phyloP scores from a whole-genome alignment of 2,113 vertebrate genomes.

The Pavo muticus region DNA sequence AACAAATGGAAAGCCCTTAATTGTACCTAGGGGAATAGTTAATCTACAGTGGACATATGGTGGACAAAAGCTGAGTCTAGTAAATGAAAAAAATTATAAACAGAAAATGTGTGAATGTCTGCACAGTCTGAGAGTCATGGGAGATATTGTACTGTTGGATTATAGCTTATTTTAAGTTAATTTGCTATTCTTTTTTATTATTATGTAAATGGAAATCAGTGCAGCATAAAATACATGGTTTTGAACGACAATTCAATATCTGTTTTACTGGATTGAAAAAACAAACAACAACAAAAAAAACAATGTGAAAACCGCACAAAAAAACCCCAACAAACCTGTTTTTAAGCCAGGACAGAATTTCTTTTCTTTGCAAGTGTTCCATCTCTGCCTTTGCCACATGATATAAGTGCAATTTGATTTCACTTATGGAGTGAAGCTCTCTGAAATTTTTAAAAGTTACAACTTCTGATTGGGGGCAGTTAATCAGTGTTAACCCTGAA shows the following conservation, averaged over 20 bases:
- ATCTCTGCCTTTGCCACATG: not conserved
- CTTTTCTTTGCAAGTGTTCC: not conserved
- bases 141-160: constrained; percentile 45
- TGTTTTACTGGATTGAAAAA: constrained; percentile 1
- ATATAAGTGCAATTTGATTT: constrained; percentile 46
- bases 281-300: too few relatives aligned
- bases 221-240: not conserved
- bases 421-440: constrained; percentile 24
- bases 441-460: constrained; percentile 60
- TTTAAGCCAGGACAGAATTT: not conserved
- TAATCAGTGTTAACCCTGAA: constrained; percentile 81
- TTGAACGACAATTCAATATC: not conserved
- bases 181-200: constrained; percentile 52
- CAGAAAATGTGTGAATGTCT: constrained; percentile 86
- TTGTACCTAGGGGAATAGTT: constrained; percentile 91
- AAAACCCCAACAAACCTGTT: not conserved
- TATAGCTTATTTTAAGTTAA: constrained; percentile 52
- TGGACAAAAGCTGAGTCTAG: constrained; percentile 92
- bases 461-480: constrained; percentile 70
- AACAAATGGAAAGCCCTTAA: constrained; percentile 96
- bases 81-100: constrained; percentile 88
- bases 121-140: constrained; percentile 75
- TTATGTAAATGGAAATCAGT: not conserved
- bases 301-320: not conserved
- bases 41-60: constrained; percentile 92